Conservation (phyloP, 2,888 invertebrate species). For the Idaea biselata region DNA sequence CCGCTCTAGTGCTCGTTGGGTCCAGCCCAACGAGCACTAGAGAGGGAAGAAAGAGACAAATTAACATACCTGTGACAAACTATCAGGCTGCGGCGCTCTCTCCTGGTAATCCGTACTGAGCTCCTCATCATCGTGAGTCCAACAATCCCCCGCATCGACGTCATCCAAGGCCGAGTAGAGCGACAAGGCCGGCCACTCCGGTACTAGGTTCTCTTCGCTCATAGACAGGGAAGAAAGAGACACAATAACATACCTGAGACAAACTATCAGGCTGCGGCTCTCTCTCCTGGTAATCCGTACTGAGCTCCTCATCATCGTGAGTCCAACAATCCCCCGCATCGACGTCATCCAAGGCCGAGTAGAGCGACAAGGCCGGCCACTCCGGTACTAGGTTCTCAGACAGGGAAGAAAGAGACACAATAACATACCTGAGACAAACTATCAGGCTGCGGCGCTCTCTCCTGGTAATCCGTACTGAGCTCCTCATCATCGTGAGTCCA, state of each 20-base stretch:
- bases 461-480: conserved; percentile 74
- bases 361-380: conserved; percentile 76
- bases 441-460: conserved; percentile 65
- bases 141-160: conserved; percentile 84
- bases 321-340: conserved; percentile 91
- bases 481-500: conserved; percentile 99
- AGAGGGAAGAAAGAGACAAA: too few relatives aligned
- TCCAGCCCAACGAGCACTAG: too few relatives aligned
- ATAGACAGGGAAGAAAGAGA: too few relatives aligned
- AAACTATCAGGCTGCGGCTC: conserved; percentile 79
- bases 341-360: conserved; percentile 59
- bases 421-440: conserved; percentile 91
- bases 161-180: conserved; percentile 66
- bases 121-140: conserved; percentile 98
- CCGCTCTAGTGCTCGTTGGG: too few relatives aligned
- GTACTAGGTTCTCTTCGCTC: conserved; percentile 93
- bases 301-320: conserved; percentile 96
- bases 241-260: conserved; percentile 89
- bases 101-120: conserved; percentile 75
- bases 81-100: conserved; percentile 66
- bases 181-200: conserved; percentile 77
- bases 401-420: too few relatives aligned
- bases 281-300: conserved; percentile 55
- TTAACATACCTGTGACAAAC: conserved; percentile 90
- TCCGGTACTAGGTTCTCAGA: conserved; percentile 84